These are phyloP conservation scores for Erebia palarica DNA, from an alignment of 2,888 invertebrate genomes.

Conservation along the genomic window DNA sequence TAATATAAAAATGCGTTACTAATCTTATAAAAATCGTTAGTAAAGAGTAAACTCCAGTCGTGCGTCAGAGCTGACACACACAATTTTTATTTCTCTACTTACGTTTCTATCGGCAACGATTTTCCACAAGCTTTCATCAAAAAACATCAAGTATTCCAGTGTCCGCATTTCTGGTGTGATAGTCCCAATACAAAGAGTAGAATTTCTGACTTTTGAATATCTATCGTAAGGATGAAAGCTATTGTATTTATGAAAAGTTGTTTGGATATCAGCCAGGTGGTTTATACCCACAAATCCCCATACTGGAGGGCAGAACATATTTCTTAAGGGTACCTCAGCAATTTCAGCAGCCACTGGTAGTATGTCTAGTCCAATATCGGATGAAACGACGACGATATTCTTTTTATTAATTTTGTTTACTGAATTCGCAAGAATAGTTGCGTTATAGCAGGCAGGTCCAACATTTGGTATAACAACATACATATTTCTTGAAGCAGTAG, in stretches of 20 bases:
- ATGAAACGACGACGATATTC: constrained; percentile 82
- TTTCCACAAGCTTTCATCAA: constrained; percentile 65
- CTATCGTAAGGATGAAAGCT: constrained; percentile 76
- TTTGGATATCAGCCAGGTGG: constrained; percentile 78
- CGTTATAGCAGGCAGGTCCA: constrained; percentile 83
- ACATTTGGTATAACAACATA: constrained; percentile 78
- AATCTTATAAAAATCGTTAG: too few species aligned
- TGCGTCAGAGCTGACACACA: too few species aligned
- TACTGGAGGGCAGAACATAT: constrained; percentile 83
- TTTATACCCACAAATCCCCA: constrained; percentile 84
- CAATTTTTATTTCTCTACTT: too few species aligned
- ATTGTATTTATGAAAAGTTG: constrained; percentile 78
- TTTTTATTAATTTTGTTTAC: constrained; percentile 63
- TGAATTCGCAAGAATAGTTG: constrained; percentile 69
- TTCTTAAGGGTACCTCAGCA: constrained; percentile 68
- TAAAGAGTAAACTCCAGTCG: too few species aligned
- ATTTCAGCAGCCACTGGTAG: constrained; percentile 66
- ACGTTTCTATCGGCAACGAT: constrained; percentile 65
- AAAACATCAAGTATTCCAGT: constrained; percentile 75
- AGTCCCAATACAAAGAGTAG: constrained; percentile 76
- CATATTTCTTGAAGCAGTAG: constrained; percentile 69
- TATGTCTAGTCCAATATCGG: constrained; percentile 79
- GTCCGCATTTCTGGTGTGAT: constrained; percentile 78
- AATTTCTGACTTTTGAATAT: constrained; percentile 72
- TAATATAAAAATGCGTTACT: too few species aligned